These are phyloP conservation scores for Aplysina aerophoba DNA, from an alignment of 37 sponge, comb jelly and placozoan genomes.

Conservation along the genomic window DNA sequence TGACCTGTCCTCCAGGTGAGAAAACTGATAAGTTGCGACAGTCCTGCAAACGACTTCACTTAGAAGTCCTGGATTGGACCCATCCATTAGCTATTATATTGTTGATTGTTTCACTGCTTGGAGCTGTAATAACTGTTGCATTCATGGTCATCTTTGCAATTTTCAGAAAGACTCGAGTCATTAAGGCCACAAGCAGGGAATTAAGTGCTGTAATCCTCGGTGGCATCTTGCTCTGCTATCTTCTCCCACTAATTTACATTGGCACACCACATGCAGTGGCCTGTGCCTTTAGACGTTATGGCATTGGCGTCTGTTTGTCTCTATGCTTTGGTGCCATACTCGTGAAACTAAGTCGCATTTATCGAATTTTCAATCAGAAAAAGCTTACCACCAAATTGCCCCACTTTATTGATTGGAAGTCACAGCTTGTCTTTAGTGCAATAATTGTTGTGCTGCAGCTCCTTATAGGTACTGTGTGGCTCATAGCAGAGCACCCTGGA, in stretches of 20 bases:
- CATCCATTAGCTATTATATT: not conserved
- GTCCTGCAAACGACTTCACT: not conserved
- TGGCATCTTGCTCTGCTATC: not conserved
- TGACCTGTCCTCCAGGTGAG: not conserved
- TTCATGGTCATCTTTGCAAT: not conserved
- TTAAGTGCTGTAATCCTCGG: not conserved
- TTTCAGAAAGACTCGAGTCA: not conserved
- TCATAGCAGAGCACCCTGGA: not conserved
- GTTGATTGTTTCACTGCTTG: not conserved
- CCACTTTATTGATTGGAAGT: not conserved
- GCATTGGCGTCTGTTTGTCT: not conserved
- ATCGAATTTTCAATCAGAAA: not conserved
- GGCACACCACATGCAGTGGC: not conserved
- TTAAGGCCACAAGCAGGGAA: not conserved
- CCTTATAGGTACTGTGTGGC: not conserved
- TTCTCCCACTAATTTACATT: not conserved
- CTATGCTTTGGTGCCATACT: slow-evolving; percentile 17
- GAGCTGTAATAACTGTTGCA: not conserved
- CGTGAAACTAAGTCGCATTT: not conserved
- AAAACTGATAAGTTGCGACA: not conserved
- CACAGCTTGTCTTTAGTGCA: slow-evolving; percentile 5
- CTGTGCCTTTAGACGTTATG: not conserved
- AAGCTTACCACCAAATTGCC: not conserved
- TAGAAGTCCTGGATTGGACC: not conserved
- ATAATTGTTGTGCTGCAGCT: not conserved